Percentiles rank a stretch among this genome's conserved stretches.
These are phyloP conservation scores for Drosophila murphyi DNA, from an alignment of 1,140 invertebrate genomes.

Conservation along the genomic window DNA sequence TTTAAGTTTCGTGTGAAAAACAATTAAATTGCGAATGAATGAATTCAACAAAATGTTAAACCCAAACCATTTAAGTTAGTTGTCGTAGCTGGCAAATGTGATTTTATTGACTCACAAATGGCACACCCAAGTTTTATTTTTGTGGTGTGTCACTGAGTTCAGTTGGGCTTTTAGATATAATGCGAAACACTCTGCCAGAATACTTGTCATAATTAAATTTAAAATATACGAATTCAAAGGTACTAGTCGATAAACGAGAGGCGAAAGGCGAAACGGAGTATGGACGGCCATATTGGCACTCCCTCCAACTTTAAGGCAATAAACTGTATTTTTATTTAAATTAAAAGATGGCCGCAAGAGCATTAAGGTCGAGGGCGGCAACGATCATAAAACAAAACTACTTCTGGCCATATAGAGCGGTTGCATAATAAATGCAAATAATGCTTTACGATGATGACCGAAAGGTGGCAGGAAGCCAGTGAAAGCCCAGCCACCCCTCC, in stretches of 20 bases:
- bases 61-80: slow-evolving; percentile 1
- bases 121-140: not conserved
- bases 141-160: not conserved
- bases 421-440: slow-evolving; percentile 82
- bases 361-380: slow-evolving; percentile 56
- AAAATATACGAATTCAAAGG: slow-evolving; percentile 55
- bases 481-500: not conserved
- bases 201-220: slow-evolving; percentile 53
- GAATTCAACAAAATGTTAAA: slow-evolving; percentile 3
- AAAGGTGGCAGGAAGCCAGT: slow-evolving; percentile 30
- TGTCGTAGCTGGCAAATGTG: slow-evolving; percentile 1
- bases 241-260: not conserved
- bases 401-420: slow-evolving; percentile 35
- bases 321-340: slow-evolving; percentile 74
- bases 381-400: slow-evolving; percentile 66
- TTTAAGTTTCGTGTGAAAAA: slow-evolving; percentile 2
- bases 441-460: slow-evolving; percentile 69
- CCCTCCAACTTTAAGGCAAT: slow-evolving; percentile 51
- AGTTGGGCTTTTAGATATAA: not conserved
- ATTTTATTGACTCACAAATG: slow-evolving; percentile 10
- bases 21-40: slow-evolving; percentile 2
- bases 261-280: not conserved
- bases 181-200: not conserved
- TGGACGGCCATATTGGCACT: slow-evolving; percentile 6
- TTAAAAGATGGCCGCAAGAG: slow-evolving; percentile 49